Conservation (phyloP, 1,140 invertebrate genomes). For the Tetragnatha versicolor region DNA sequence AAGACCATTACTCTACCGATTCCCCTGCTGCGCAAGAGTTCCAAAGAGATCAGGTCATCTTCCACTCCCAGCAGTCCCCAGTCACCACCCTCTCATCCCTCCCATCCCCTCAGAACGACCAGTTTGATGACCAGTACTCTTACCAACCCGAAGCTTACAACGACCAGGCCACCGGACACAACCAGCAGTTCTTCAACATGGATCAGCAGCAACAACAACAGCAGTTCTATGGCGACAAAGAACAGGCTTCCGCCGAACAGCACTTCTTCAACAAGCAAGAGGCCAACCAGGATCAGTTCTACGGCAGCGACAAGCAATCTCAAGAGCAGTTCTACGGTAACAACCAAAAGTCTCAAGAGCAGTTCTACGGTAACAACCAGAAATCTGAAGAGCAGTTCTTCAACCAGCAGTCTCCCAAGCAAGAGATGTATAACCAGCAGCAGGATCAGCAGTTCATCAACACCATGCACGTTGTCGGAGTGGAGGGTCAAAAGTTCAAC, state of each 20-base stretch:
- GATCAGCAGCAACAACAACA: not conserved
- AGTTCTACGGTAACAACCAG: not conserved
- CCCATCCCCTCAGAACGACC: not conserved
- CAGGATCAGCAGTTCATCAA: not conserved
- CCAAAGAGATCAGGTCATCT: not conserved
- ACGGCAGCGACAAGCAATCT: not conserved
- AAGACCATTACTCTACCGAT: not conserved
- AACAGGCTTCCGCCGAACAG: not conserved
- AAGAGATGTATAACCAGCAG: not conserved
- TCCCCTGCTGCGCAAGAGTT: constrained; percentile 1
- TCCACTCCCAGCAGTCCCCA: not conserved
- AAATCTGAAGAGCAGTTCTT: too few relatives aligned
- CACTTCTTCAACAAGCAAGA: constrained; percentile 8
- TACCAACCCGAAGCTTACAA: not conserved
- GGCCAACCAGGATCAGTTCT: not conserved
- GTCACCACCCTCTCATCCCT: not conserved
- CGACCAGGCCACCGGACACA: not conserved
- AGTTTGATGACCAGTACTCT: not conserved
- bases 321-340: not conserved
- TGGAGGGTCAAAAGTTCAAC: not conserved
- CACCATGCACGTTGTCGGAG: not conserved
- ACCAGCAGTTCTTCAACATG: not conserved
- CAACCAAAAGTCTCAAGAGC: not conserved
- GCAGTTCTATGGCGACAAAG: not conserved
- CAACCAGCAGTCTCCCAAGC: not conserved